Conservation (phyloP, 2,797 vertebrate genomes). For the Protonibea diacanthus region DNA sequence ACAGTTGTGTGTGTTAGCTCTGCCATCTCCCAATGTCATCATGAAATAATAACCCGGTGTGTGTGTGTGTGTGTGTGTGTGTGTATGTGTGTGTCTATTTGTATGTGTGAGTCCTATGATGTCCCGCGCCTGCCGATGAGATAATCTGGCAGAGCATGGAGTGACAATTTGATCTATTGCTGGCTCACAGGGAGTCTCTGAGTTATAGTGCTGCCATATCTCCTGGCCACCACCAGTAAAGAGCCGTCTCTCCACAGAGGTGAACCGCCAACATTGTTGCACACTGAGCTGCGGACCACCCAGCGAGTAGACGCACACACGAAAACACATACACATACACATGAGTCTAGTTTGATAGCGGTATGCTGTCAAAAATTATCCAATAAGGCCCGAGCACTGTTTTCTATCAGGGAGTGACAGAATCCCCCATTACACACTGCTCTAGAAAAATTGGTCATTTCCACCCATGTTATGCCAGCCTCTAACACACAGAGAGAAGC, state of each 20-base stretch:
- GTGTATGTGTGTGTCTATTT: constrained; percentile 20
- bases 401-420: constrained; percentile 1
- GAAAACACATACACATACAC: constrained; percentile 16
- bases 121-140: constrained; percentile 72
- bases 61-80: background rate
- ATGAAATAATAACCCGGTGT: constrained; percentile 38
- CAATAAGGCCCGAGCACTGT: background rate
- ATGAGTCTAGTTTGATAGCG: background rate
- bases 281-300: constrained; percentile 51
- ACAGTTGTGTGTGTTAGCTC: background rate
- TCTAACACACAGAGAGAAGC: constrained; percentile 19
- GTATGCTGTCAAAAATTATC: constrained; percentile 4
- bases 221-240: constrained; percentile 63
- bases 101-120: constrained; percentile 60
- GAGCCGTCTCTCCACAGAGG: constrained; percentile 45
- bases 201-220: constrained; percentile 81
- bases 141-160: constrained; percentile 74
- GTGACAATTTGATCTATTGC: constrained; percentile 83
- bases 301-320: constrained; percentile 32
- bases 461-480: background rate
- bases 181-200: constrained; percentile 67
- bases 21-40: constrained; percentile 19
- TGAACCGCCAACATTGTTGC: constrained; percentile 38
- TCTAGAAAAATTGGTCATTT: constrained; percentile 9
- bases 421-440: background rate